Base-by-base conservation (phyloP, 2,888 invertebrate species). In the Cephonodes hylas region DNA sequence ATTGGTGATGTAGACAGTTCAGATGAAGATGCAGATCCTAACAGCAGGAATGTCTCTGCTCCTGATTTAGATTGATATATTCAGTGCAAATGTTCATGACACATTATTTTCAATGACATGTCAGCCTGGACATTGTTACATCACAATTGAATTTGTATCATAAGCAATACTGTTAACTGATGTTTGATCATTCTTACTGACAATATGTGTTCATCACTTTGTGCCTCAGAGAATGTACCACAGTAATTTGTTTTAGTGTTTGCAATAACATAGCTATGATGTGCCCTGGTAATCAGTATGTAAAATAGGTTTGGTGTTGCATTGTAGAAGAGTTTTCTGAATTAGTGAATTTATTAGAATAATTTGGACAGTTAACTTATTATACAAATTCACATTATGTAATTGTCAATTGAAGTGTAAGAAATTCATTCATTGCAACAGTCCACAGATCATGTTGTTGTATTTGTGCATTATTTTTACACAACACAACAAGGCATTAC, bases 1-100 rank as follows among this genome's bases (percentile, higher is more conserved):
- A 91, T 95, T 67, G 95, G 95, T 61, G 94, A 94, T 63, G 94
- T 93, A 8, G 94, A 94, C 61, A 90, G 89, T 76, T 93, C 93
- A 62, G 94, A 93, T 72, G 95, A 94, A 42, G 95, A 95, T 60
- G 93, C 89, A 42, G 93, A 93, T 34, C 25, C 86, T 68, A 70
- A 64, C 60, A 67, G 61, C 62, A 80, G 48, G 59, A 87, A 74
- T 71, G 82, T 86, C 59, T 73, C 88, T 58, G 84, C 86, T 44
- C 92, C 93, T 61, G 93, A 93, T 60, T 85, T 94, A 75, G 94
- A 94, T 80, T 93, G 84, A 89, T 70, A 59, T 65, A 62, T 45
- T 65, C 18, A 63, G 65, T 63, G 64, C 58, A 65, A 66, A 67
- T 64, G 64, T 66, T 60, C 64, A 67, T 76, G 44, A 71, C 74